These are phyloP conservation scores for Amphiura filiformis DNA, from an alignment of 35 echinoderm and acorn worm genomes.

Conservation along the genomic window DNA sequence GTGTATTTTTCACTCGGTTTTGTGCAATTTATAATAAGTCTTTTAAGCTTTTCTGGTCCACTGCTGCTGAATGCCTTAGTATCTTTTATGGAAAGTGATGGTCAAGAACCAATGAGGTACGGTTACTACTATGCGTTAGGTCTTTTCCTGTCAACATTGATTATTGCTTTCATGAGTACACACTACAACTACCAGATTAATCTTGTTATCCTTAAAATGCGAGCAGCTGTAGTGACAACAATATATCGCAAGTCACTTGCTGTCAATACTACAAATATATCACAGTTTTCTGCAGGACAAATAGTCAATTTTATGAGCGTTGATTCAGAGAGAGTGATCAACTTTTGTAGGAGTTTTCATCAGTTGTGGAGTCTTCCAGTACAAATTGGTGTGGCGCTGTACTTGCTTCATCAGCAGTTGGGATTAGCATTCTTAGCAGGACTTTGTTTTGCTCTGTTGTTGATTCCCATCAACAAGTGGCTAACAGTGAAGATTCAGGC, in stretches of 20 bases:
- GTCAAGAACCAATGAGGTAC: constrained; percentile 28
- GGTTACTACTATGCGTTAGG: constrained; percentile 89
- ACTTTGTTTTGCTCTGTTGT: constrained; percentile 65
- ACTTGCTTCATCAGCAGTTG: constrained; percentile 76
- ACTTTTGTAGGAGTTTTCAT: constrained; percentile 96
- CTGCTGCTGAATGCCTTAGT: constrained; percentile 86
- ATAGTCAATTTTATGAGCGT: constrained; percentile 99
- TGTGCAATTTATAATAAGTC: constrained; percentile 72
- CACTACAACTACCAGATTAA: constrained; percentile 92
- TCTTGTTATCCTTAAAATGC: constrained; percentile 68
- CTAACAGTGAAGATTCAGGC: constrained; percentile 82
- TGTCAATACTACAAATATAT: constrained; percentile 66
- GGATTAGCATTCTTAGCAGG: constrained; percentile 45
- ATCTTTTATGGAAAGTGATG: constrained; percentile 64
- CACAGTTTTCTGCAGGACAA: constrained; percentile 77
- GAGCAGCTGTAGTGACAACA: constrained; percentile 76
- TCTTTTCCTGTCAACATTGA: constrained; percentile 64
- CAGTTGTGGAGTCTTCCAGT: constrained; percentile 96
- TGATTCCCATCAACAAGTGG: constrained; percentile 90
- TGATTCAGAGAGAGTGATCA: constrained; percentile 82
- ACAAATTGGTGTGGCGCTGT: constrained; percentile 78
- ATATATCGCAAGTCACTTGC: constrained; percentile 82
- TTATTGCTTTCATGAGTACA: constrained; percentile 61
- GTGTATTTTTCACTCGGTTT: constrained; percentile 74
- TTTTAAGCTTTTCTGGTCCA: constrained; percentile 81